phyloP scores from a whole-genome alignment of 1,140 invertebrate genomes.

The Bacillus rossius region DNA sequence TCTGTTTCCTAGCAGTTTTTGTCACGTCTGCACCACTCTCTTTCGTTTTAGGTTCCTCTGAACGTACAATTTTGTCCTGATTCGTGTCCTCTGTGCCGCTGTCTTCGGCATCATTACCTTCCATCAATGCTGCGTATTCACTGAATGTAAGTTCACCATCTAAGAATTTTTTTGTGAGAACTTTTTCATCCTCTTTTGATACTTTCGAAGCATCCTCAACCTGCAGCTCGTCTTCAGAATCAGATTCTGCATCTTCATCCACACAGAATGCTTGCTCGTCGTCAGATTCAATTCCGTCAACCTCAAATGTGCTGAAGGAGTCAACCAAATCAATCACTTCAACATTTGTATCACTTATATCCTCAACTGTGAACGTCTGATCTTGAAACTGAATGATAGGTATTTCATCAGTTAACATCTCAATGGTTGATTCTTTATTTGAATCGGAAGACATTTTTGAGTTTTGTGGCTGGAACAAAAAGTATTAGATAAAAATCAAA shows the following conservation, averaged over 20 bases:
- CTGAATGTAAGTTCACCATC: constrained; percentile 61
- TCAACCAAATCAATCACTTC: neutral
- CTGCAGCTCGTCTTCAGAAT: neutral
- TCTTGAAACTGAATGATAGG: too few species aligned
- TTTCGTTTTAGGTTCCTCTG: constrained; percentile 1
- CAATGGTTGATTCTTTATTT: too few species aligned
- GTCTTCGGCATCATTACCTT: constrained; percentile 43
- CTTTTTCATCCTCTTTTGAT: constrained; percentile 42
- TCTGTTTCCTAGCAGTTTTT: neutral
- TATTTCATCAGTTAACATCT: too few species aligned
- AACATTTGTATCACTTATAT: neutral
- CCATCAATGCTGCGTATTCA: constrained; percentile 57
- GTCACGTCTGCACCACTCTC: neutral
- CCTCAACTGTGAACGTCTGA: too few species aligned
- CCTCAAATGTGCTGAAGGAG: neutral
- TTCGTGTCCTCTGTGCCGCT: constrained; percentile 17
- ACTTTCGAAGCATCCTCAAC: neutral
- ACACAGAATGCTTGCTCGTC: neutral
- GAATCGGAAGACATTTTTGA: too few species aligned
- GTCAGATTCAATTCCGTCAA: neutral
- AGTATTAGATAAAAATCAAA: too few species aligned
- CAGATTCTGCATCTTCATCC: constrained; percentile 5
- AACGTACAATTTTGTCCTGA: neutral
- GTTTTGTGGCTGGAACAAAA: too few species aligned
- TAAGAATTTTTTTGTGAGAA: constrained; percentile 59